Evolutionary conservation across 2,888 invertebrate genomes (phyloP), one percentile per base, ranked within the genome.

Genomic region (Tiliacea aurago): DNA sequence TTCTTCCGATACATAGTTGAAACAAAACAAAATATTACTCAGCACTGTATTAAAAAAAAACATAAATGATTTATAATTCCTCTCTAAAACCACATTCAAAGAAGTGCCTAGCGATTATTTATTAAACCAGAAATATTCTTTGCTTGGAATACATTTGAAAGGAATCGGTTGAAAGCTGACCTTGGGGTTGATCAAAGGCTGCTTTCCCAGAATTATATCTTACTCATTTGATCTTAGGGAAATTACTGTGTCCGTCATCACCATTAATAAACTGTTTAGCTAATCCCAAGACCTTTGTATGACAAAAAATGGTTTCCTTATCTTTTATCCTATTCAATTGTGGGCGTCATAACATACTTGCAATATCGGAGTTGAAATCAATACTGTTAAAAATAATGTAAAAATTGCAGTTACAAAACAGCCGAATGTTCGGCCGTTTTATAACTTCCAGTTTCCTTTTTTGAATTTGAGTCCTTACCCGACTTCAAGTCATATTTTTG

Each of bases 191-290:
- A 65, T 56, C 37, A 61, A 59, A 75, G 53, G 18, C 20, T 9
- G 47, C 37, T 78, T 80, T 71, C 80, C 10, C 51, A 61, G 80
- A 80, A 80, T n/a, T 33, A n/a, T 28, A 33, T 13, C 43, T 63
- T 59, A 55, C 23, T 81, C 80, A 81, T 70, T 55, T 55, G 49
- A 71, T 64, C 23, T 77, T 47, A 18, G 51, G 70, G 64, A 77
- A 81, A 59, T 55, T 70, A 70, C 6, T 7, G 18, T 10, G 11
- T 45, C 5, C 37, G 10, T 43, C 49, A 68, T 68, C 49, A 56
- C 33, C 23, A 67, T 63, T 55, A 37, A 47, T 75, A 58, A 65
- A 23, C 28, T 41, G 43, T 75, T 20, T 43, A 56, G 56, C 51
- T 15, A 73, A 62, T 37, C 33, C 4, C 49, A n/a, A 10, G 1